These are phyloP conservation scores for Phenganax stokvisi DNA, from an alignment of 92 coral and sea anemone genomes.

Conservation along the genomic window DNA sequence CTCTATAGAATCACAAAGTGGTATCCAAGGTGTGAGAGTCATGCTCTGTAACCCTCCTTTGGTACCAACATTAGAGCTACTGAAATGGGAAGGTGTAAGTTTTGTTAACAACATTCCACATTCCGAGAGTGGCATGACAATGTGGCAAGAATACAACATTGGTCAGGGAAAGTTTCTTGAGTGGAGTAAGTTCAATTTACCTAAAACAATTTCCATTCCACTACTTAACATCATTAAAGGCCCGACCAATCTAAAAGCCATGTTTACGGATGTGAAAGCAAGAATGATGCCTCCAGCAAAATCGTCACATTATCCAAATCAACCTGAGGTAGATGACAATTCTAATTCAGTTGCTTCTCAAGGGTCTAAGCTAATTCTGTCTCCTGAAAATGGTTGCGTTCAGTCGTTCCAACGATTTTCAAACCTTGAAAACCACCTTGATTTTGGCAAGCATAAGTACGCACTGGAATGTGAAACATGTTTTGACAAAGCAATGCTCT, in stretches of 20 bases:
- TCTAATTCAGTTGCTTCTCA: slow-evolving; percentile 13
- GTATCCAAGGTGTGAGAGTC: slow-evolving; percentile 14
- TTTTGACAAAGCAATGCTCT: slow-evolving; percentile 46
- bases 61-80: neutral
- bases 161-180: slow-evolving; percentile 31
- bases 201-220: neutral
- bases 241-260: neutral
- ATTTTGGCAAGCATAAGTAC: slow-evolving; percentile 45
- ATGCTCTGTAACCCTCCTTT: slow-evolving; percentile 33
- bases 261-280: slow-evolving; percentile 6
- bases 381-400: slow-evolving; percentile 41
- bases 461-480: slow-evolving; percentile 44
- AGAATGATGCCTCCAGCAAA: neutral
- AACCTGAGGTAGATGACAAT: neutral
- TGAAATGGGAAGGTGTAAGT: slow-evolving; percentile 49
- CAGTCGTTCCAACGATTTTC: slow-evolving; percentile 42
- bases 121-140: slow-evolving; percentile 31
- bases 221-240: neutral
- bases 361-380: slow-evolving; percentile 25
- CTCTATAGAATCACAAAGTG: slow-evolving; percentile 26
- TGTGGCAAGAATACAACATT: slow-evolving; percentile 38
- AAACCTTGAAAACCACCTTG: slow-evolving; percentile 47
- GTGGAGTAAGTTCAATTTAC: slow-evolving; percentile 13
- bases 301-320: neutral
- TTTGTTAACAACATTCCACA: slow-evolving; percentile 37